phyloP scores from a whole-genome alignment of 2,113 vertebrate species.

The Clupea harengus region DNA sequence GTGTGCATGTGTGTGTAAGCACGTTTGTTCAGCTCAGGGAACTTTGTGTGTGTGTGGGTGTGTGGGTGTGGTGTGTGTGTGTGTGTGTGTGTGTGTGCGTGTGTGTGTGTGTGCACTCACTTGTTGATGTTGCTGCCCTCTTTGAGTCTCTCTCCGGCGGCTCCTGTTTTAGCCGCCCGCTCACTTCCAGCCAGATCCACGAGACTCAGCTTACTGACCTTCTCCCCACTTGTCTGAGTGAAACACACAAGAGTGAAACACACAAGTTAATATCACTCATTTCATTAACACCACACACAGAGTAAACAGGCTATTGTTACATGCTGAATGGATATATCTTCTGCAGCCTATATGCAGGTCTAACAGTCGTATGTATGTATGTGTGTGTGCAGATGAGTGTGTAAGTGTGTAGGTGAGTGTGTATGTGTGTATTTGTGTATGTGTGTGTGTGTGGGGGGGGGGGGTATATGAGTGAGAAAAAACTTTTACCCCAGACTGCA shows the following conservation, averaged over 20 bases:
- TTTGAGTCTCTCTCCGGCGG: conserved; percentile 92
- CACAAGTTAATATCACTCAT: not conserved
- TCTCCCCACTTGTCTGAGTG: conserved; percentile 90
- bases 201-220: conserved; percentile 94
- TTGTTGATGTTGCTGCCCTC: conserved; percentile 99
- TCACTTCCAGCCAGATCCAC: conserved; percentile 98
- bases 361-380: not conserved
- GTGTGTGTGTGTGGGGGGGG: not conserved
- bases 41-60: not conserved
- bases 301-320: not conserved
- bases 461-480: not conserved
- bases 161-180: conserved; percentile 93
- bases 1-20: too few relatives aligned
- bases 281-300: not conserved
- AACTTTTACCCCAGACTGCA: conserved; percentile 85
- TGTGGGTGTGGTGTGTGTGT: not conserved
- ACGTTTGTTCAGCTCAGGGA: too few relatives aligned
- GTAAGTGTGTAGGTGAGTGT: not conserved
- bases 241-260: not conserved
- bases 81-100: not conserved
- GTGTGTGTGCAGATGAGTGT: not conserved
- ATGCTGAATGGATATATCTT: too few relatives aligned
- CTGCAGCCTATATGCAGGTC: too few relatives aligned
- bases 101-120: conserved; percentile 56
- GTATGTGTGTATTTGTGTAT: not conserved